These are phyloP conservation scores for Stramonita haemastoma DNA, from an alignment of 2,888 invertebrate genomes.

Conservation along the genomic window DNA sequence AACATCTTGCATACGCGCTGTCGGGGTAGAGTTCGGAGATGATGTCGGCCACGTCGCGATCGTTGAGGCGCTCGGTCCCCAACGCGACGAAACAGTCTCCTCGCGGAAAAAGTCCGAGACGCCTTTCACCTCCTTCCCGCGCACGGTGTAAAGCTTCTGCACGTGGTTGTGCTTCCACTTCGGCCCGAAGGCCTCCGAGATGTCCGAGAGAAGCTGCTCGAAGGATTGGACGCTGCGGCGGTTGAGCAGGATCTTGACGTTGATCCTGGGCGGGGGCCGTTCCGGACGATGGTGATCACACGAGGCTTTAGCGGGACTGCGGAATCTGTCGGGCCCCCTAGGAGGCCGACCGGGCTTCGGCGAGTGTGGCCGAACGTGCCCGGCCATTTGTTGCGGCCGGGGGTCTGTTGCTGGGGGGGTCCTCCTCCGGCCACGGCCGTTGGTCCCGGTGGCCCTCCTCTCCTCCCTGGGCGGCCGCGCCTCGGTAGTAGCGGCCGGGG, in stretches of 20 bases:
- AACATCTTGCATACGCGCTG: slow-evolving; percentile 69
- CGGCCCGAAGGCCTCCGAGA: slow-evolving; percentile 76
- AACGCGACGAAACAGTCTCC: slow-evolving; percentile 74
- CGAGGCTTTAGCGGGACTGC: slow-evolving; percentile 66
- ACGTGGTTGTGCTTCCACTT: slow-evolving; percentile 73
- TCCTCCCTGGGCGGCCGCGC: slow-evolving; percentile 46
- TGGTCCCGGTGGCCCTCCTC: too few relatives aligned
- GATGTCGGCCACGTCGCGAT: slow-evolving; percentile 72
- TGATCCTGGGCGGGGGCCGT: slow-evolving; percentile 71
- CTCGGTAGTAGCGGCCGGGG: slow-evolving; percentile 68
- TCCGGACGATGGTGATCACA: slow-evolving; percentile 75
- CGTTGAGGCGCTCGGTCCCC: slow-evolving; percentile 67
- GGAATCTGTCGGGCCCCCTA: slow-evolving; percentile 46
- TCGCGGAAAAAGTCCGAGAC: slow-evolving; percentile 76
- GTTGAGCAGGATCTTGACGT: slow-evolving; percentile 76
- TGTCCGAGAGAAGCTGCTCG: slow-evolving; percentile 75
- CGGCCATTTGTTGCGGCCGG: slow-evolving; percentile 55
- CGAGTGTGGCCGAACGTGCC: slow-evolving; percentile 57
- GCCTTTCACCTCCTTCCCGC: slow-evolving; percentile 73
- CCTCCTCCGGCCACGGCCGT: too few relatives aligned
- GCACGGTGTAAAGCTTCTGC: slow-evolving; percentile 68
- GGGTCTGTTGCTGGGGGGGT: background rate
- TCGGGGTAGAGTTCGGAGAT: slow-evolving; percentile 74
- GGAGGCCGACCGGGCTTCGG: slow-evolving; percentile 29
- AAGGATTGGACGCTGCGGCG: slow-evolving; percentile 75